Conservation (phyloP, 2,113 vertebrate genomes). For the Halcyon senegalensis region DNA sequence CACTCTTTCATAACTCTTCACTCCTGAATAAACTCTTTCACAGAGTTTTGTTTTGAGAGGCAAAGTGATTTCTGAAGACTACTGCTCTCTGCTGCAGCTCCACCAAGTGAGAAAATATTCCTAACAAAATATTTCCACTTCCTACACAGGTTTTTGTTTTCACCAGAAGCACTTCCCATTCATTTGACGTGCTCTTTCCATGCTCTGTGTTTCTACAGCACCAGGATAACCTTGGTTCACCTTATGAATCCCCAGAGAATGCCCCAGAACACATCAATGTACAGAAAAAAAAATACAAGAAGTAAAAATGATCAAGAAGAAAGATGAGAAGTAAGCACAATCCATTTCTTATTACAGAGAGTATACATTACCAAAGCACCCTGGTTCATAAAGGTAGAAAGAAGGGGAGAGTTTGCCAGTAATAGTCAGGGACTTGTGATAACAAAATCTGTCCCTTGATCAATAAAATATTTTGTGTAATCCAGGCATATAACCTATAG, state of each 20-base stretch:
- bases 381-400: neutral
- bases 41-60: neutral
- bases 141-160: neutral
- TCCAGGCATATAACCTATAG: neutral
- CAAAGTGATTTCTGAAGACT: neutral
- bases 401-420: neutral
- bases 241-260: neutral
- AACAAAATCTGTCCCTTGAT: neutral
- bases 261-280: neutral
- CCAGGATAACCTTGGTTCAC: neutral
- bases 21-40: neutral
- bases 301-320: neutral
- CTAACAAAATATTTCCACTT: neutral
- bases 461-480: neutral
- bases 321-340: neutral
- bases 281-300: neutral
- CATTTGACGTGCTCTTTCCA: neutral
- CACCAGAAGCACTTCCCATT: neutral
- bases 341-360: neutral
- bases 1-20: neutral
- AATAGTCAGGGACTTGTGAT: neutral
- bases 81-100: neutral
- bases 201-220: neutral
- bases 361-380: neutral
- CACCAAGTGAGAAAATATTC: neutral